These are phyloP conservation scores for Heterohyrax brucei DNA, from an alignment of 2,797 vertebrate genomes.

Conservation along the genomic window DNA sequence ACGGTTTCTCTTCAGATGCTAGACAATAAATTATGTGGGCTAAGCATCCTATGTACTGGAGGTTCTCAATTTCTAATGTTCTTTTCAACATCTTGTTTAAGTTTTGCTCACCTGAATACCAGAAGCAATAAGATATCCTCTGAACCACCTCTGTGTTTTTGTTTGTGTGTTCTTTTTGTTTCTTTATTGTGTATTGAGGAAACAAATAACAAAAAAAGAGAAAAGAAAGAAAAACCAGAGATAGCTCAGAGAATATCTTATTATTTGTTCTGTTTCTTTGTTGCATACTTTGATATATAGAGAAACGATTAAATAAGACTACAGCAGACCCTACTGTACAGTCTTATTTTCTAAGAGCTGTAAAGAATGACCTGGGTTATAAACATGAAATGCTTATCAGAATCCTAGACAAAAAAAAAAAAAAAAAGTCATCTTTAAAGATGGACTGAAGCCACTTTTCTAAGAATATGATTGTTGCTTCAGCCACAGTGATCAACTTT, in stretches of 20 bases:
- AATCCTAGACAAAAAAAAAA: neutral
- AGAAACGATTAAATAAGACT: neutral
- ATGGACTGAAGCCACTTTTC: neutral
- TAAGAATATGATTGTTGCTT: neutral
- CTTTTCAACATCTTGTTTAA: conserved; percentile 8
- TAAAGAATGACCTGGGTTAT: conserved; percentile 8
- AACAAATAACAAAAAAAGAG: no score
- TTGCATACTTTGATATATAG: neutral
- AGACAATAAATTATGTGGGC: neutral
- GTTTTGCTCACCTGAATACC: neutral
- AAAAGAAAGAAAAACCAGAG: no score
- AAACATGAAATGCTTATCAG: neutral
- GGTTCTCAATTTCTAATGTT: neutral
- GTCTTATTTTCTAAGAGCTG: neutral
- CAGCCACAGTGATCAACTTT: neutral
- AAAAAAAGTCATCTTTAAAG: conserved; percentile 5
- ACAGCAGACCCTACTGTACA: neutral
- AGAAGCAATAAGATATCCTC: neutral
- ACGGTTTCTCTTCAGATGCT: neutral
- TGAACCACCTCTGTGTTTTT: neutral
- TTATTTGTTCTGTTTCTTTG: neutral
- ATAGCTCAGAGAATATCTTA: no score
- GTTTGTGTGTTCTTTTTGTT: neutral
- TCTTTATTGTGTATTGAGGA: neutral
- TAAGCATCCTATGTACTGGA: neutral